These are phyloP conservation scores for Zosterops japonicus DNA, from an alignment of 2,113 vertebrate species.

Conservation along the genomic window DNA sequence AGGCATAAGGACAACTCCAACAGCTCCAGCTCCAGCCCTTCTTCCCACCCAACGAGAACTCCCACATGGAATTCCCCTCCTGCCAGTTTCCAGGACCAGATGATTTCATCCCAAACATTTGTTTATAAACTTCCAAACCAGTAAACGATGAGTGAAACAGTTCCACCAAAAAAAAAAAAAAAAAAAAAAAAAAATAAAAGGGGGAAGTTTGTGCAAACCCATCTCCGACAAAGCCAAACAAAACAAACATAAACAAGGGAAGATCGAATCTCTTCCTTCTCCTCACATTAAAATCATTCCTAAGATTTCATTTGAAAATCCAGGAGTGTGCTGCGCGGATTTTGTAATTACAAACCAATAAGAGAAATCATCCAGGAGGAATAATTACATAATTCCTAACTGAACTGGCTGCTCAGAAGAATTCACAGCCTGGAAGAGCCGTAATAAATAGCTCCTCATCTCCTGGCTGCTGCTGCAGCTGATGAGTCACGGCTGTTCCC, in stretches of 20 bases:
- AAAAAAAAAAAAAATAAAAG: neutral
- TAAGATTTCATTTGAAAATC: slow-evolving; percentile 66
- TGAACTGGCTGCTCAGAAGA: slow-evolving; percentile 51
- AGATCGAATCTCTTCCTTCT: slow-evolving; percentile 23
- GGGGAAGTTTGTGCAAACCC: neutral
- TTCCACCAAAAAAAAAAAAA: neutral
- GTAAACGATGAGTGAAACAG: accelerated
- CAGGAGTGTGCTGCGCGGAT: slow-evolving; percentile 49
- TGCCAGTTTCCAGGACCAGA: neutral
- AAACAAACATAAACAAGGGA: slow-evolving; percentile 25
- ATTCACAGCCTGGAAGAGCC: slow-evolving; percentile 29
- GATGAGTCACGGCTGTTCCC: slow-evolving; percentile 70
- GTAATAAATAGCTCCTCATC: slow-evolving; percentile 75
- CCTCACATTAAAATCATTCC: neutral
- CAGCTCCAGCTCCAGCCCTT: neutral
- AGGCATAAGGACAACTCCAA: neutral
- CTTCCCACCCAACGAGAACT: neutral
- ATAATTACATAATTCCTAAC: slow-evolving; percentile 77
- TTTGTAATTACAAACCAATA: slow-evolving; percentile 76
- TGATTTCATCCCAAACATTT: neutral
- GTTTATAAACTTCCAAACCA: neutral
- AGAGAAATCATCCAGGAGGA: slow-evolving; percentile 76
- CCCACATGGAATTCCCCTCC: neutral
- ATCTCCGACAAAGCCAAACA: neutral
- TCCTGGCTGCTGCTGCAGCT: slow-evolving; percentile 51